Evolutionary conservation across 1,140 invertebrate genomes (phyloP).

Genomic region (Calycopis cecrops): DNA sequence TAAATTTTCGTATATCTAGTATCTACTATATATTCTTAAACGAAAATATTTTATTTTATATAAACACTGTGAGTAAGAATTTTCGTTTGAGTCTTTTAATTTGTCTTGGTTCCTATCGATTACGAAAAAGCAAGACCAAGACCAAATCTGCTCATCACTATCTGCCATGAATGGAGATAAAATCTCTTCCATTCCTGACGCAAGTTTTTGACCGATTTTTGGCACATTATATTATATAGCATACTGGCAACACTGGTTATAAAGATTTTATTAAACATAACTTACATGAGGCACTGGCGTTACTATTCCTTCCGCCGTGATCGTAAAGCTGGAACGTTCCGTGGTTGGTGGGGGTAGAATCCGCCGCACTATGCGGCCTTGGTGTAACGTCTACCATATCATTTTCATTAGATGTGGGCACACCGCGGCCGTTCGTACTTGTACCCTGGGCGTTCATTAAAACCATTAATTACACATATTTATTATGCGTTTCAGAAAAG

Average conservation of each 20-base stretch:
- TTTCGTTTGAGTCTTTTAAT: no score
- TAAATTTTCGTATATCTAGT: no score
- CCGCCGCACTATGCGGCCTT: constrained; percentile 38
- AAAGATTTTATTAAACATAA: constrained; percentile 15
- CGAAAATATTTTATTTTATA: no score
- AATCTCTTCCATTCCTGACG: no score
- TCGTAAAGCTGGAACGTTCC: constrained; percentile 63
- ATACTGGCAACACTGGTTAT: background rate
- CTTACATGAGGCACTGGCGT: constrained; percentile 49
- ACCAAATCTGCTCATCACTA: no score
- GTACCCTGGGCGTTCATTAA: constrained; percentile 28
- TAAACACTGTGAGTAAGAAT: no score
- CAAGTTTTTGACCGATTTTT: no score
- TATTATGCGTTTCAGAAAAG: background rate
- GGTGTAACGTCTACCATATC: constrained; percentile 60
- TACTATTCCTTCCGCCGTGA: constrained; percentile 41
- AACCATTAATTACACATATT: background rate
- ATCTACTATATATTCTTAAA: no score
- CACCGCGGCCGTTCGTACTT: constrained; percentile 36
- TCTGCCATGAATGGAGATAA: no score
- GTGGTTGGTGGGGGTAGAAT: constrained; percentile 53
- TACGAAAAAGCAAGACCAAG: no score
- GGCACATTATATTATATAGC: no score
- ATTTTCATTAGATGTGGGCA: constrained; percentile 37
- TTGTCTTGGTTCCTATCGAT: no score